phyloP scores from a whole-genome alignment of 2,888 invertebrate species.

The Seira sanloemensis region DNA sequence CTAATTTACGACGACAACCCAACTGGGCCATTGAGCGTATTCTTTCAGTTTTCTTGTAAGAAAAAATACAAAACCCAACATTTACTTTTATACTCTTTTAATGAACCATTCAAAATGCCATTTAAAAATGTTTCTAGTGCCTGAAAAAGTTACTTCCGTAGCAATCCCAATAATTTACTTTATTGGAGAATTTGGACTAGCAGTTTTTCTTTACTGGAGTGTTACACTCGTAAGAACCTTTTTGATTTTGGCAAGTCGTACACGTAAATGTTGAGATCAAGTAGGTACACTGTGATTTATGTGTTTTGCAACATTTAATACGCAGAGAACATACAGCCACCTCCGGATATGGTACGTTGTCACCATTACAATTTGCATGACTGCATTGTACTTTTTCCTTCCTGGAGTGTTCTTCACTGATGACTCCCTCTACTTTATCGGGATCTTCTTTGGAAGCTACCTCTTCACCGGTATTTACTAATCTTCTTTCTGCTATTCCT shows the following conservation, averaged over 20 bases:
- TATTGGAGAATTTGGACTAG: constrained; percentile 59
- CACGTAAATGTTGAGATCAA: too few relatives aligned
- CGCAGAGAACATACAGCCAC: constrained; percentile 65
- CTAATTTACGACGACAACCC: constrained; percentile 44
- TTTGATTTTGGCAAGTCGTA: neutral
- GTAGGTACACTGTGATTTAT: neutral
- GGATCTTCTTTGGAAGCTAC: constrained; percentile 58
- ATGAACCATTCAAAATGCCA: neutral
- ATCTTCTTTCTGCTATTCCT: constrained; percentile 84
- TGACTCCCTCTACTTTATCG: constrained; percentile 56
- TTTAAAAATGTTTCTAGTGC: constrained; percentile 34
- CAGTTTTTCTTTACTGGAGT: constrained; percentile 52
- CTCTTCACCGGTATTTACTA: constrained; percentile 79
- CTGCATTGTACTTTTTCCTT: constrained; percentile 64
- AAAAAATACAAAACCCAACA: neutral
- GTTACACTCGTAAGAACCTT: constrained; percentile 49
- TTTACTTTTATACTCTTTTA: neutral
- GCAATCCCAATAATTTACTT: constrained; percentile 62
- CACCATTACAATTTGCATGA: constrained; percentile 65
- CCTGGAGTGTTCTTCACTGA: constrained; percentile 68
- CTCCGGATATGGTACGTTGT: constrained; percentile 62
- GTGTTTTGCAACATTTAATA: neutral
- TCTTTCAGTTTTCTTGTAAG: constrained; percentile 63
- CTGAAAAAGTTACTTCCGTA: constrained; percentile 62
- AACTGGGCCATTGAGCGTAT: constrained; percentile 48